Conservation (phyloP, 2,888 invertebrate species). For the Idaea aversata region DNA sequence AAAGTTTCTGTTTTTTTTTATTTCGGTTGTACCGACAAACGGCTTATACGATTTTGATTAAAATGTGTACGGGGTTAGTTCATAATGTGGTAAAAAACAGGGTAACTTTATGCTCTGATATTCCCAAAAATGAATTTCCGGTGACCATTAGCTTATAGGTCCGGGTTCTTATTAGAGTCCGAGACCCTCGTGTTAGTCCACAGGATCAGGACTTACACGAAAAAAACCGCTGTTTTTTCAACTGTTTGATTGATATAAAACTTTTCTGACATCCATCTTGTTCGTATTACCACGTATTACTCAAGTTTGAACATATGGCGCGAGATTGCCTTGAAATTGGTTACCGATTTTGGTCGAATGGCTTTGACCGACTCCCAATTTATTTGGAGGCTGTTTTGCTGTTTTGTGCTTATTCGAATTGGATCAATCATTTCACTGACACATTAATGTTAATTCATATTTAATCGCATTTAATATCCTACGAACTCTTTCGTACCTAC, state of each 20-base stretch:
- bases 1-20: background rate
- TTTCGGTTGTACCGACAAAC: background rate
- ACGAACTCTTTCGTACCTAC: too few species aligned
- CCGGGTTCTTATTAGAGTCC: too few species aligned
- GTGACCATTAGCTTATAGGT: too few species aligned
- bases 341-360: slow-evolving; percentile 24
- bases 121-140: too few species aligned
- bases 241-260: too few species aligned
- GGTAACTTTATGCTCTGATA: too few species aligned
- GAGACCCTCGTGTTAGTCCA: too few species aligned
- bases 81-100: too few species aligned
- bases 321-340: slow-evolving; percentile 25
- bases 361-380: slow-evolving; percentile 21
- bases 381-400: slow-evolving; percentile 5
- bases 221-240: too few species aligned
- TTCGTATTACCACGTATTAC: background rate
- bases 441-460: too few species aligned
- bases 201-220: too few species aligned
- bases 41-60: background rate
- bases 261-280: slow-evolving; percentile 7
- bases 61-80: background rate
- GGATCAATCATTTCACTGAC: slow-evolving; percentile 6
- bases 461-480: too few species aligned
- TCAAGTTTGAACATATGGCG: slow-evolving; percentile 10
- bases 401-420: slow-evolving; percentile 19